Conservation (phyloP, 2,113 vertebrate species). For the Bufo bufo region DNA sequence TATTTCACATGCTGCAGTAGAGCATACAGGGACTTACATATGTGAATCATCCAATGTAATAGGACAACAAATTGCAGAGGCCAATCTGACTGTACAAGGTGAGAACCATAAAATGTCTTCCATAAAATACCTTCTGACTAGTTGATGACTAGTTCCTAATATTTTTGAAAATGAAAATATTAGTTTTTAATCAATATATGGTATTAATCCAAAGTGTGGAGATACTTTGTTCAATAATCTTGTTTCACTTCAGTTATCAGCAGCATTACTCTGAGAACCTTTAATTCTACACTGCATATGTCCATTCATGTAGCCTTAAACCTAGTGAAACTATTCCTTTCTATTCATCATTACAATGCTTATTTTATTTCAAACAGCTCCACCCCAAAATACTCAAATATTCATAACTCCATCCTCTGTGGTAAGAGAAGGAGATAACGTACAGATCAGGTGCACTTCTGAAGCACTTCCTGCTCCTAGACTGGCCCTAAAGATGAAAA, state of each 20-base stretch:
- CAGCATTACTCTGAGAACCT: too few relatives aligned
- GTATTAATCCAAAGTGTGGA: too few relatives aligned
- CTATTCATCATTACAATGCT: neutral
- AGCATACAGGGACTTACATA: slow-evolving; percentile 64
- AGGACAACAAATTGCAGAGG: slow-evolving; percentile 53
- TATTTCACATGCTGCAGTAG: slow-evolving; percentile 57
- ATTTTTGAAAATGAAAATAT: too few relatives aligned
- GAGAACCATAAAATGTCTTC: neutral
- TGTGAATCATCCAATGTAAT: slow-evolving; percentile 65
- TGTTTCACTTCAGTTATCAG: too few relatives aligned
- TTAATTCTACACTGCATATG: too few relatives aligned
- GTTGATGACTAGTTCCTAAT: too few relatives aligned
- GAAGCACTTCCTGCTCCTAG: slow-evolving; percentile 61
- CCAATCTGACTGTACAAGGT: slow-evolving; percentile 32
- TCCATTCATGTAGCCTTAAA: too few relatives aligned
- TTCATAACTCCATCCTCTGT: slow-evolving; percentile 67
- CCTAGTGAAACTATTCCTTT: neutral
- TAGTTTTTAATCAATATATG: too few relatives aligned
- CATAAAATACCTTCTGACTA: too few relatives aligned
- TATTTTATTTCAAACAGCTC: slow-evolving; percentile 62
- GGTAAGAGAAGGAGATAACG: slow-evolving; percentile 66
- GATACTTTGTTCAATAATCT: too few relatives aligned
- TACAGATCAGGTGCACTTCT: slow-evolving; percentile 65
- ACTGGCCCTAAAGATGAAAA: slow-evolving; percentile 68
- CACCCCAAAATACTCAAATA: slow-evolving; percentile 68